Evolutionary conservation across 2,888 invertebrate species (phyloP).

Genomic region (Augochlorella aurata): DNA sequence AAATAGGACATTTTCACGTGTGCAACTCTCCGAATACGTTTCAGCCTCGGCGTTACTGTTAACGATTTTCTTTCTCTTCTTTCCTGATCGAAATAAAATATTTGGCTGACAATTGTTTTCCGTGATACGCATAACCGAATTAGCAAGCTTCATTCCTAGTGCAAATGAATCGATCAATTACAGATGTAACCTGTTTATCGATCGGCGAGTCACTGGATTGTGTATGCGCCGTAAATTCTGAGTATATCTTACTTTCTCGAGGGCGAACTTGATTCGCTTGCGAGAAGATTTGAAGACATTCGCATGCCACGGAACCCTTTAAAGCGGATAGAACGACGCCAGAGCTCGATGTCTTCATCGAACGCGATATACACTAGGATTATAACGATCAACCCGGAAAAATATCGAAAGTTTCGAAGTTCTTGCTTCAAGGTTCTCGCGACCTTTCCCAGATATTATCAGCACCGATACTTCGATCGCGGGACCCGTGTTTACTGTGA

Average conservation of each 20-base stretch:
- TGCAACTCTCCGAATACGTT: not conserved
- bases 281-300: constrained; percentile 29
- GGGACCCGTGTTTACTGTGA: not conserved
- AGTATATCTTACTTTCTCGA: constrained; percentile 4
- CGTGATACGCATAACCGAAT: not conserved
- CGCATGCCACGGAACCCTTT: constrained; percentile 40
- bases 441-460: constrained; percentile 7
- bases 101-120: not conserved
- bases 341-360: constrained; percentile 7
- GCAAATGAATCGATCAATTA: not conserved
- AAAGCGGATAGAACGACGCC: constrained; percentile 53
- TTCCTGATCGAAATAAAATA: not conserved
- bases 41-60: not conserved
- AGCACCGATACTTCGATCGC: constrained; percentile 7
- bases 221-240: not conserved
- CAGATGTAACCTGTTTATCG: not conserved
- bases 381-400: not conserved
- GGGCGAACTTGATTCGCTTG: constrained; percentile 27
- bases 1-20: constrained; percentile 1
- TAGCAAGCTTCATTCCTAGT: not conserved
- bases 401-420: constrained; percentile 12
- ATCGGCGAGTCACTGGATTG: not conserved
- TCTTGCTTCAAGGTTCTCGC: not conserved
- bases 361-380: not conserved
- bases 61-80: not conserved